phyloP scores from a whole-genome alignment of 2,113 vertebrate species.

The Leptosomus discolor region DNA sequence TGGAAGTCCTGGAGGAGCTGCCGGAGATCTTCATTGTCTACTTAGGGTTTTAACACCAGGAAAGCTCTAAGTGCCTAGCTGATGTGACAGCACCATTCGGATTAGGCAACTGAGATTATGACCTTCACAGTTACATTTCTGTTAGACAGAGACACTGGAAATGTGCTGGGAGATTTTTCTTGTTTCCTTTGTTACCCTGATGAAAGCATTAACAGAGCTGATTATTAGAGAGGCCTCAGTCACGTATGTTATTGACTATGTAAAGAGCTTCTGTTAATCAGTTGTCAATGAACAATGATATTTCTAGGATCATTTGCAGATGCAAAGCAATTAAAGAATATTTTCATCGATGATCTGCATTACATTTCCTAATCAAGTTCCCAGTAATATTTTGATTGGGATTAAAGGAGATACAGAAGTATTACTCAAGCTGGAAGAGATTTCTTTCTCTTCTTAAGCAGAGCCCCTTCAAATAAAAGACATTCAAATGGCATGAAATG shows the following conservation, averaged over 20 bases:
- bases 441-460: not conserved
- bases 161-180: not conserved
- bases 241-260: not conserved
- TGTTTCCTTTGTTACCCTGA: not conserved
- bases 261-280: slow-evolving; percentile 5
- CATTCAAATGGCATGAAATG: not conserved
- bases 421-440: not conserved
- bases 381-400: not conserved
- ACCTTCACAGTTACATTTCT: not conserved
- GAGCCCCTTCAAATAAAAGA: not conserved
- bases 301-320: not conserved
- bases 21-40: not conserved
- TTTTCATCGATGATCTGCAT: not conserved
- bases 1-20: not conserved
- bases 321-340: not conserved
- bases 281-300: not conserved
- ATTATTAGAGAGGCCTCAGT: not conserved
- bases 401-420: not conserved
- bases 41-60: not conserved
- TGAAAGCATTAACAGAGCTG: not conserved
- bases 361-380: slow-evolving; percentile 5
- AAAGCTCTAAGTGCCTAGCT: not conserved
- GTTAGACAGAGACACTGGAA: not conserved
- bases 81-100: not conserved
- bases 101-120: not conserved